Evolutionary conservation across 37 sponge, comb jelly and placozoan genomes (phyloP), one percentile per base, ranked within the genome.

Genomic region (Amphimedon queenslandica): DNA sequence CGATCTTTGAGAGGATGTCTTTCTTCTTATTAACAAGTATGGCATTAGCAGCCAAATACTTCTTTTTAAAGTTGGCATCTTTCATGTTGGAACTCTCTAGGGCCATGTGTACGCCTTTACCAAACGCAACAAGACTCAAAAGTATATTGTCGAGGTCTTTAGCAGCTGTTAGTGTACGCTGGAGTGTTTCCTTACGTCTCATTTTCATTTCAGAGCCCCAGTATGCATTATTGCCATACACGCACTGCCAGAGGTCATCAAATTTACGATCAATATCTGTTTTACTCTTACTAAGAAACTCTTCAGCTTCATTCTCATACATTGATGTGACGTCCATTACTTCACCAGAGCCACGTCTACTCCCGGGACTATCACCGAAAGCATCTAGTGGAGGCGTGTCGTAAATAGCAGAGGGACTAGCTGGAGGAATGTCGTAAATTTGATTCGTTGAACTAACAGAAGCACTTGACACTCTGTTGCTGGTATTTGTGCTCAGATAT

Each of bases 171-270:
- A 70, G 28, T 23, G 87, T 80, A 1, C 47, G 23, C 57, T 74
- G 27, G 35, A 86, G 65, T 11, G 87, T 86, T 39, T 42, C 60
- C 16, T 37, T 69, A 18, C 87, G 57, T 41, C 66, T 68, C 16
- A 42, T 28, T 64, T 79, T 86, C 57, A 76, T 70, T 36, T 85
- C 85, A 24, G 70, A 73, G 3, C 85, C 85, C 87, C 87, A 86
- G 68, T 80, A 80, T 0, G 87, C 87, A 2, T 86, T 74, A 33
- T 75, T 69, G 23, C 87, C 87, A 41, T 86, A 86, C 23, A 86
- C 87, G 31, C 56, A 72, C 57, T 80, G 66, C 64, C 57, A 80
- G 2, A 86, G 72, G 5, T 4, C 40, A 13, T 86, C 87, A 40
- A 80, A 80, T 0, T 82, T 71, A 25, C 57, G 65, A 6, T 57